Evolutionary conservation across 2,113 vertebrate genomes (phyloP).

Genomic region (Chaenogobius annularis): DNA sequence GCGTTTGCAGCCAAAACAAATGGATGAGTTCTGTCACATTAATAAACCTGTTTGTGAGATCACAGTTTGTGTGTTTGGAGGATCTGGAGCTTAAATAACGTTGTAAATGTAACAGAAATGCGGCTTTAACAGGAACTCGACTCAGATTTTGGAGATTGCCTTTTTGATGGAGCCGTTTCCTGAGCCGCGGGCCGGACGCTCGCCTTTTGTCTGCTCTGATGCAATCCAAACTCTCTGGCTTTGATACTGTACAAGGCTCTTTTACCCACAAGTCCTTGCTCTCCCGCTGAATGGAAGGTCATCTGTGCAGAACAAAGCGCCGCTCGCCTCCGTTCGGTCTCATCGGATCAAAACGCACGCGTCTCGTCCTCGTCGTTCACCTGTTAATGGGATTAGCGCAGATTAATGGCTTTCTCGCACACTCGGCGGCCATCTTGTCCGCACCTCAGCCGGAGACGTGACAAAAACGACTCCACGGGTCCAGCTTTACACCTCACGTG

Average conservation of each 20-base stretch:
- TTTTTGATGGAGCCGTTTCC: slow-evolving; percentile 25
- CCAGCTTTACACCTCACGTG: neutral
- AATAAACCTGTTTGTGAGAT: too few species aligned
- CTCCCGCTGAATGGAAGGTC: slow-evolving; percentile 32
- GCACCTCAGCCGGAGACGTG: slow-evolving; percentile 60
- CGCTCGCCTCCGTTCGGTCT: slow-evolving; percentile 19
- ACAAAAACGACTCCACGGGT: slow-evolving; percentile 17
- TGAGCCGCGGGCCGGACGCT: slow-evolving; percentile 22
- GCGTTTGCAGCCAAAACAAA: too few species aligned
- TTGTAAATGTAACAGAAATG: too few species aligned
- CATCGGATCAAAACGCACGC: slow-evolving; percentile 46
- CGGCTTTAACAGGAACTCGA: neutral
- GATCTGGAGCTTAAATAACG: too few species aligned
- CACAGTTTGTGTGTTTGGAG: too few species aligned
- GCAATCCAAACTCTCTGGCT: slow-evolving; percentile 27
- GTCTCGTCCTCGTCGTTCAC: slow-evolving; percentile 47
- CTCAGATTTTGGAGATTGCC: neutral
- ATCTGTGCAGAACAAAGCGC: slow-evolving; percentile 36
- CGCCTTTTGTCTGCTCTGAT: slow-evolving; percentile 13
- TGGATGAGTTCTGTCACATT: too few species aligned
- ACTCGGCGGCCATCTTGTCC: slow-evolving; percentile 45
- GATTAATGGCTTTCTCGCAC: slow-evolving; percentile 64
- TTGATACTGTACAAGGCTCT: slow-evolving; percentile 40
- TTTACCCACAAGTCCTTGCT: slow-evolving; percentile 22
- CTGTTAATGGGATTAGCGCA: slow-evolving; percentile 75